phyloP scores from a whole-genome alignment of 2,888 invertebrate species.

The Eristalinus sepulchralis region DNA sequence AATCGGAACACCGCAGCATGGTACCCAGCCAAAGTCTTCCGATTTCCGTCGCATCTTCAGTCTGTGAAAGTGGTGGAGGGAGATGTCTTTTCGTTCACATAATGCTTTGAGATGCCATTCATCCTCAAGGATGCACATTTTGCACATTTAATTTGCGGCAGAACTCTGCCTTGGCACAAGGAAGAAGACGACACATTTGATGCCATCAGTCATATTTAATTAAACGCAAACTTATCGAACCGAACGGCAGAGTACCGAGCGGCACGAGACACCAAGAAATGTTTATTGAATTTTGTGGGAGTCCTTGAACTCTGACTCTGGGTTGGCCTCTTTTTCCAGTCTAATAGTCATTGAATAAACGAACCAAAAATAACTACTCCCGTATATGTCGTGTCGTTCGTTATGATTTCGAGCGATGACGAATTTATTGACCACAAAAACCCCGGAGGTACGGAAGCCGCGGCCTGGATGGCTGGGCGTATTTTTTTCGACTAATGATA shows the following conservation, averaged over 20 bases:
- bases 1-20: neutral
- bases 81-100: neutral
- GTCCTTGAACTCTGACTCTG: slow-evolving; percentile 47
- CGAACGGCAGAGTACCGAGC: neutral
- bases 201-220: slow-evolving; percentile 62
- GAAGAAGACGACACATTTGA: slow-evolving; percentile 1
- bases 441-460: neutral
- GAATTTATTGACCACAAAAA: slow-evolving; percentile 21
- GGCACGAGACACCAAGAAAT: neutral
- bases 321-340: slow-evolving; percentile 22
- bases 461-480: neutral
- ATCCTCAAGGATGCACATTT: slow-evolving; percentile 30
- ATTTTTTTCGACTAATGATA: slow-evolving; percentile 2
- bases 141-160: slow-evolving; percentile 37
- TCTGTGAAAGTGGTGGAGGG: neutral
- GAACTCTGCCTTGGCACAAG: neutral
- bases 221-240: slow-evolving; percentile 46
- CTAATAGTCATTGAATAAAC: neutral
- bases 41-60: neutral
- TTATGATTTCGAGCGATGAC: slow-evolving; percentile 31
- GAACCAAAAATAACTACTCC: slow-evolving; percentile 19
- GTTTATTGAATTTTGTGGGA: slow-evolving; percentile 22
- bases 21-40: neutral
- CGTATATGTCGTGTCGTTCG: neutral
- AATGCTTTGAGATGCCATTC: slow-evolving; percentile 12